Evolutionary conservation across 2,888 invertebrate genomes (phyloP).

Genomic region (Diadegma fenestrale): DNA sequence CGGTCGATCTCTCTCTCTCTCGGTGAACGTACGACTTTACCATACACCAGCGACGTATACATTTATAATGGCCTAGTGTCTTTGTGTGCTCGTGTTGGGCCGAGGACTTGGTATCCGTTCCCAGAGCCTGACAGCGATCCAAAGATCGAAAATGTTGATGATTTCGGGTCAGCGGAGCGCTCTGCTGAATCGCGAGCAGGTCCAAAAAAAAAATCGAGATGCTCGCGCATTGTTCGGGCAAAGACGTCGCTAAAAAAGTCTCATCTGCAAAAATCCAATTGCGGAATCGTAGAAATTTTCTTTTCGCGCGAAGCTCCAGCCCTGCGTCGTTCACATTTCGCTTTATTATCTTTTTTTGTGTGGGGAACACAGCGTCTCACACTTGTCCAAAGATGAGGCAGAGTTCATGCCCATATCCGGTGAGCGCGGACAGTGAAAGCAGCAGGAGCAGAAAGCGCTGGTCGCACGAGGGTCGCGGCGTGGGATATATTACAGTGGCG

Average conservation of each 20-base stretch:
- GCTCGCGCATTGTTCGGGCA: no score
- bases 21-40: conserved; percentile 15
- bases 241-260: no score
- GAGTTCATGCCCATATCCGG: conserved; percentile 54
- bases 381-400: conserved; percentile 26
- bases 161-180: neutral
- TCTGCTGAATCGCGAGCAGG: no score
- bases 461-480: conserved; percentile 10
- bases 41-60: conserved; percentile 31
- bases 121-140: neutral
- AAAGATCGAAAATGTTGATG: neutral
- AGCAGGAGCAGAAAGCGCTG: conserved; percentile 44
- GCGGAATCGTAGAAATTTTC: no score
- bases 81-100: neutral
- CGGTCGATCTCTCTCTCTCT: conserved; percentile 76
- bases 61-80: neutral
- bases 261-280: no score
- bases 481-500: conserved; percentile 26
- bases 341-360: neutral
- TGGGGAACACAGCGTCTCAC: neutral
- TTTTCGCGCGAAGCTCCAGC: neutral
- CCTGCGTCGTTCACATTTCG: neutral
- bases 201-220: no score
- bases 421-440: conserved; percentile 41
- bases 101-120: neutral